Base-by-base conservation (phyloP, 1,140 invertebrate species). In the Lysiphlebus fabarum region DNA sequence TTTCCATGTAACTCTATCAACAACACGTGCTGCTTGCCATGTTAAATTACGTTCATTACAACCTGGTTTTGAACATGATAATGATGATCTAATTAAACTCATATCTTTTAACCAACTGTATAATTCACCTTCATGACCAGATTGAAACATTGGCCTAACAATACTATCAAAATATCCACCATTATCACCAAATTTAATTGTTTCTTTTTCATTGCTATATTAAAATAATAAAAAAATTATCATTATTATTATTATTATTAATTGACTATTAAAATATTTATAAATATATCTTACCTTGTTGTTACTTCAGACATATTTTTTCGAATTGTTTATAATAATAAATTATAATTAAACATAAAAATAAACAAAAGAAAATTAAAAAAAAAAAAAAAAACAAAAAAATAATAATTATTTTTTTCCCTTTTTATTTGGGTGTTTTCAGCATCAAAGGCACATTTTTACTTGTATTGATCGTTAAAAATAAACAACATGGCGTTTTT, bases 1-100 rank as follows among this genome's bases (percentile, higher is more conserved):
- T 8, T 65, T 67, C 80, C 81, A 82, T 44, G 72, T 76, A 53
- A 81, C 82, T 63, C 80, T 80, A 53, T 82, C 81, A n/a, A 81
- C 58, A 4, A 78, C 72, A 67, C 80, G 70, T 5, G 79, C 80
- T 17, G 72, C 72, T 42, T 63, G 70, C 80, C 80, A 82, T 38
- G 59, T 64, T 50, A 82, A 62, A 59, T 67, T 75, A 51, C 70
- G 71, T 8, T 71, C 72, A 48, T 73, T 71, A 47, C 81, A 82
- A 33, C 71, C 62, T 6, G 60, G 44, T 56, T 73, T 69, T 4
- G 70, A 67, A 48, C 79, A 81, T 44, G 65, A 71, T 17, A 67
- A 70, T 12, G 62, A 66, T 10, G 68, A 74, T 34, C 74, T 67
- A 50, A 81, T 77, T 7, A 82, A 68, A 40, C 75, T 77, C 62